Percentiles rank a stretch among this genome's conserved stretches.
Conservation (phyloP, 2,113 vertebrate genomes). For the Neotragus pygmaeus region DNA sequence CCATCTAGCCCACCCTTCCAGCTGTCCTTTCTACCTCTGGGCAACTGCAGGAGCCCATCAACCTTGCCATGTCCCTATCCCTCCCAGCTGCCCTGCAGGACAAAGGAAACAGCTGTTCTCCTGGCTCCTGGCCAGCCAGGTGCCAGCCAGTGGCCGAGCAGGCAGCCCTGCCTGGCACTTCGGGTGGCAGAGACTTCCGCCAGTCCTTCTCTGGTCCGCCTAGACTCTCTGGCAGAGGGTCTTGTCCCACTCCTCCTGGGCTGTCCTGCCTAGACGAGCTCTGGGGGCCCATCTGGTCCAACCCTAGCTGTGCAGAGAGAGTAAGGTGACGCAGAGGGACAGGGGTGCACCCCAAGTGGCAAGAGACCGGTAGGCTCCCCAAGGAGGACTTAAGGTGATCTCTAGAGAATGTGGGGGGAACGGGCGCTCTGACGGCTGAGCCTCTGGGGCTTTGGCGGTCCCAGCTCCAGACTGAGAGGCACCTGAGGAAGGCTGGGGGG, state of each 20-base stretch:
- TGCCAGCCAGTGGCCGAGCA: background rate
- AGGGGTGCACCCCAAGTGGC: background rate
- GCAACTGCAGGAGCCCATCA: background rate
- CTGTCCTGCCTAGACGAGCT: background rate
- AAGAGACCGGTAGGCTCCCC: background rate
- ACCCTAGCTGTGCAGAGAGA: background rate
- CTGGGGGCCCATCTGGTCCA: background rate
- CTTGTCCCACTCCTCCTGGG: background rate
- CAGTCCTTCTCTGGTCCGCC: background rate
- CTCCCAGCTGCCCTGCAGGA: slow-evolving; percentile 45
- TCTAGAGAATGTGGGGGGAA: background rate
- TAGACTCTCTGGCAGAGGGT: background rate
- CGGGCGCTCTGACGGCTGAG: background rate
- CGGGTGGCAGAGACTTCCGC: background rate
- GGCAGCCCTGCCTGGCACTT: rapidly evolving
- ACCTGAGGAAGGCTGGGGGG: background rate
- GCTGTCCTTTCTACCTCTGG: background rate
- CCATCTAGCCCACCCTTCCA: background rate
- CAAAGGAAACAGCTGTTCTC: slow-evolving; percentile 50
- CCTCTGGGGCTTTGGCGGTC: background rate
- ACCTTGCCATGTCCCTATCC: slow-evolving; percentile 48
- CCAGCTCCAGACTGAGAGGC: background rate
- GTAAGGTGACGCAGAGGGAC: background rate
- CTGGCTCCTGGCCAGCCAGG: slow-evolving; percentile 27
- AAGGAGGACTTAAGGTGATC: background rate